phyloP scores from a whole-genome alignment of 2,888 invertebrate genomes.

The Nasonia oneida region DNA sequence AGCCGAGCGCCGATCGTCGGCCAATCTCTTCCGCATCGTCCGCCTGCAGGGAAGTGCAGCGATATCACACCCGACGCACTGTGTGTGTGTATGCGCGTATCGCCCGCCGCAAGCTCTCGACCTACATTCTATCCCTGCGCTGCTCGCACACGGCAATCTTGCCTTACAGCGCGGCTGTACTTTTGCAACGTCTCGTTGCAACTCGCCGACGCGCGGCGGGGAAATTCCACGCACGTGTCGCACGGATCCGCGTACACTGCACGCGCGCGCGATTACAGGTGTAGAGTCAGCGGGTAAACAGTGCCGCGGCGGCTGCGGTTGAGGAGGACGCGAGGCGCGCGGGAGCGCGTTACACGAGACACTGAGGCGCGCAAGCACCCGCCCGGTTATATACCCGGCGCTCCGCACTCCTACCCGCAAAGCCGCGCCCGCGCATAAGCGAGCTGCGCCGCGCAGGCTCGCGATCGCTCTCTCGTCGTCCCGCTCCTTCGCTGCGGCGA shows the following conservation, averaged over 20 bases:
- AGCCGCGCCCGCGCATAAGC: conserved; percentile 77
- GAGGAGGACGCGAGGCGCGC: conserved; percentile 54
- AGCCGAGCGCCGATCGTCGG: neutral
- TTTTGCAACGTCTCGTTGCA: too few relatives aligned
- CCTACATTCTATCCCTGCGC: conserved; percentile 24
- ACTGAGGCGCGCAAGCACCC: conserved; percentile 77
- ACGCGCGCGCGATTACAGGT: conserved; percentile 16
- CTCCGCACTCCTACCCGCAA: conserved; percentile 78
- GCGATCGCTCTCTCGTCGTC: conserved; percentile 61
- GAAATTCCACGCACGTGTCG: neutral
- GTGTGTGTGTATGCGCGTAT: too few relatives aligned
- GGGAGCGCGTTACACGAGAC: conserved; percentile 74
- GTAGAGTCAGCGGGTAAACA: neutral
- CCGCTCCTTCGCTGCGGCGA: neutral
- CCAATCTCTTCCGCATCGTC: conserved; percentile 5
- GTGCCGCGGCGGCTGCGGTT: neutral
- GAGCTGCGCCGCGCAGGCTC: conserved; percentile 67
- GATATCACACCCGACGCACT: too few relatives aligned
- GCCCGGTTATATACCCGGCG: conserved; percentile 78
- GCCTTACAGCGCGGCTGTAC: too few relatives aligned
- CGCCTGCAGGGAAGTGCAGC: neutral
- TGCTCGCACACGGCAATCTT: neutral
- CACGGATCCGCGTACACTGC: conserved; percentile 16
- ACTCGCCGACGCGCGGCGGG: neutral
- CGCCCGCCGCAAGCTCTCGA: neutral